phyloP scores from a whole-genome alignment of 2,888 invertebrate species.

The Amphipoea oculea region DNA sequence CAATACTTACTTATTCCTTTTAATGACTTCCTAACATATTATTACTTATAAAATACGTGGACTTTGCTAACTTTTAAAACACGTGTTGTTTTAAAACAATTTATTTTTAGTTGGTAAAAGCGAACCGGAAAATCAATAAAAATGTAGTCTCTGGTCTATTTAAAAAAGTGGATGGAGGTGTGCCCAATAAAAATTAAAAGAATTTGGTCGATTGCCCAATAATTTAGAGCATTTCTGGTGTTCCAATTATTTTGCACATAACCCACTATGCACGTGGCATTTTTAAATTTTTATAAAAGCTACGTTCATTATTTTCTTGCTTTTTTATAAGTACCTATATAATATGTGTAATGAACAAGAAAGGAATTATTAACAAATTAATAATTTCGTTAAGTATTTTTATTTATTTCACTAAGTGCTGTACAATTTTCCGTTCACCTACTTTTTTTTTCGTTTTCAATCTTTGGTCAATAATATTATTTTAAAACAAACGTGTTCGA shows the following conservation, averaged over 20 bases:
- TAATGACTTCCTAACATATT: slow-evolving; percentile 5
- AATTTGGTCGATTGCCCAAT: slow-evolving; percentile 38
- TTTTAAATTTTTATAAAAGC: background rate
- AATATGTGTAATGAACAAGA: background rate
- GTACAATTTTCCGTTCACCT: background rate
- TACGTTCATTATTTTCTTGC: too few relatives aligned
- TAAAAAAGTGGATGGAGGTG: background rate
- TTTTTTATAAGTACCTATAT: too few relatives aligned
- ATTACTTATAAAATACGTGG: background rate
- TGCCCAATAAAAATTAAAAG: slow-evolving; percentile 16
- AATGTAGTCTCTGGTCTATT: background rate
- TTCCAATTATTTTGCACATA: slow-evolving; percentile 37
- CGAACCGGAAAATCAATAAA: slow-evolving; percentile 2
- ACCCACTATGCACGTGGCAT: background rate
- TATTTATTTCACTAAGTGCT: background rate
- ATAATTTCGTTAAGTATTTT: background rate
- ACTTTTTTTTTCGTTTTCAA: background rate
- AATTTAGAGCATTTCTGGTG: slow-evolving; percentile 11
- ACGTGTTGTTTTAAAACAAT: slow-evolving; percentile 1
- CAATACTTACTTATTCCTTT: slow-evolving; percentile 20
- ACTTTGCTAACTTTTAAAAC: background rate
- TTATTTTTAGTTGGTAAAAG: background rate
- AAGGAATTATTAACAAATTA: background rate
- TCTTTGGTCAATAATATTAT: background rate
- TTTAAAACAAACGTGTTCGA: slow-evolving; percentile 4